Base-by-base conservation (phyloP, 2,888 invertebrate genomes). In the Ornithoptera alexandrae region DNA sequence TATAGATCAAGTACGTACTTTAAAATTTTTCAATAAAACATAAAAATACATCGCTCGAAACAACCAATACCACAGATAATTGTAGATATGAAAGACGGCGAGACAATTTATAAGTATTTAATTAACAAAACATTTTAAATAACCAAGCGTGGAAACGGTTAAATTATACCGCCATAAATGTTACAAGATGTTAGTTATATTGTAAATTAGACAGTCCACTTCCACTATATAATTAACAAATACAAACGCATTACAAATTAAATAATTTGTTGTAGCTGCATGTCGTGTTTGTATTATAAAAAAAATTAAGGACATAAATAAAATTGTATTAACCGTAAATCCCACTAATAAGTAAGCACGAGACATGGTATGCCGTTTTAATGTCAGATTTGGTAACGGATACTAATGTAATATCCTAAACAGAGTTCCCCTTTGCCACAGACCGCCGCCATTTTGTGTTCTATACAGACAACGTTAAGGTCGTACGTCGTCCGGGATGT, bases 161-260 rank as follows among this genome's bases (percentile, higher is more conserved):
- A 81, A 82, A 86, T 83, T 81, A 83, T 80, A 75, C 22, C 65
- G 12, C 62, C 50, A 58, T 70, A 83, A 88, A 85, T 83, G 84
- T 85, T 85, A 83, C 81, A 73, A 76, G 75, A 65, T 71, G 70
- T 76, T 79, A 79, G 80, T 78, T 76, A 78, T 78, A 72, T 82
- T 82, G 87, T 86, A 86, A 87, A 86, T 85, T 84, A 86, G 82
- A 76, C 80, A 76, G 75, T 78, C 79, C 77, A 76, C 80, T 77
- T 75, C 81, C 75, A 78, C 76, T 79, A 77, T 82, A 83, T 86
- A 86, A 88, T 89, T 89, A 90, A 85, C 84, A 81, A 80, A 83
- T 81, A 85, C 82, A 87, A 89, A 89, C 83, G 84, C 79, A 84
- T 87, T 83, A 90, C 85, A 89, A 90, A 90, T 89, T 87, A 88